Evolutionary conservation across 2,888 invertebrate species (phyloP), one percentile per base, ranked within the genome.

Genomic region (Liopterus haemorrhoidalis): DNA sequence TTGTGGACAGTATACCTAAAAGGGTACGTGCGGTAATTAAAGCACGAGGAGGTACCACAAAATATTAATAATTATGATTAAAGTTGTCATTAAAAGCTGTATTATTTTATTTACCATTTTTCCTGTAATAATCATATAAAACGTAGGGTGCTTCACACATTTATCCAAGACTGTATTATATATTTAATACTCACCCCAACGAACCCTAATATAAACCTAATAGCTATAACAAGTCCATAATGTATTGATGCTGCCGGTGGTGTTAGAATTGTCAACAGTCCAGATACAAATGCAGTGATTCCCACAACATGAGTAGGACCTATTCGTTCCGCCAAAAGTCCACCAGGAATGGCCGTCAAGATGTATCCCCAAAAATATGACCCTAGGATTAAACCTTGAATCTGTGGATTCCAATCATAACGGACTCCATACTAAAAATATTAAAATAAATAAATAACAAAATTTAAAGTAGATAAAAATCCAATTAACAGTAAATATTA

Each of bases 341-440:
- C 83, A 1, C 76, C 82, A 0, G 78, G 71, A 46, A 82, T 61
- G 5, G 80, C 81, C 20, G 81, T 79, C 19, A 80, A 54, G 11
- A 79, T 75, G 53, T 82, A 82, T 21, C 81, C 80, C 76, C 81
- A 82, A 59, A 82, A 83, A 56, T 79, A 83, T 0, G 81, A 71
- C 1, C 81, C 81, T 18, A 83, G 63, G 6, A 83, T 73, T 21
- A 76, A 59, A 1, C 79, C 80, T 62, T 83, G 82, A 53, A 78
- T 73, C 33, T 73, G 70, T 19, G 70, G 62, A 14, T 72, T 70
- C 83, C 83, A 83, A 45, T 70, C 60, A 48, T 71, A 75, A 2
- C 72, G 68, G 0, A 59, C 61, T 2, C 73, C 74, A 54, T 69
- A 69, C 75, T 75, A 42, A 3, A 62, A 58, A 22, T 25, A 35